These are phyloP conservation scores for Megalops cyprinoides DNA, from an alignment of 2,797 vertebrate genomes.

Conservation along the genomic window DNA sequence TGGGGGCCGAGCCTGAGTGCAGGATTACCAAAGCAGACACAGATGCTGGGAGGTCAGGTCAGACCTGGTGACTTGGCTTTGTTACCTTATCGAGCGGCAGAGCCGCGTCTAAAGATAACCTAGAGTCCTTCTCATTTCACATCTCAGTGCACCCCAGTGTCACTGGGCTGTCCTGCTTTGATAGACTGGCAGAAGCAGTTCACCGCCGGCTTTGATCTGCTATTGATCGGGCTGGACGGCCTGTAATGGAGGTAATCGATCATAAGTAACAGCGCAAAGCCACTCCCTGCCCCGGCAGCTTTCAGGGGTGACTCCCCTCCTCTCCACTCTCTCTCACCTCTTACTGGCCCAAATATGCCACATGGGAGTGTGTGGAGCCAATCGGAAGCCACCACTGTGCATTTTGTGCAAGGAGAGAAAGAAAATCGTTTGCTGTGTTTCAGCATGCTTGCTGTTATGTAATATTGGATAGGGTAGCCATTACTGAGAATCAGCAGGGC, in stretches of 20 bases:
- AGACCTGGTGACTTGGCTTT: not conserved
- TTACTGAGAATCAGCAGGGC: not conserved
- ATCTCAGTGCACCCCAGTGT: slow-evolving; percentile 34
- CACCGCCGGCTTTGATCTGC: slow-evolving; percentile 67
- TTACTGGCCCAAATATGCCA: not conserved
- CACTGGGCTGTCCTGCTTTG: slow-evolving; percentile 20
- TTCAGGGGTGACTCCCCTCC: not conserved
- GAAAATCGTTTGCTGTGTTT: not conserved
- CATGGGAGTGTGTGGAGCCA: not conserved
- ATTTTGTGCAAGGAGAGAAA: not conserved
- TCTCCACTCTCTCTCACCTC: not conserved
- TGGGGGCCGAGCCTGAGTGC: not conserved
- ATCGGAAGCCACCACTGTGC: not conserved
- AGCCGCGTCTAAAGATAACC: slow-evolving; percentile 29
- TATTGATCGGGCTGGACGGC: slow-evolving; percentile 66
- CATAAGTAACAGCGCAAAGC: slow-evolving; percentile 44
- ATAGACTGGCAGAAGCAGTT: slow-evolving; percentile 33
- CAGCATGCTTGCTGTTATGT: not conserved
- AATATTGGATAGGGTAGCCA: not conserved
- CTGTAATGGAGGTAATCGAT: slow-evolving; percentile 66
- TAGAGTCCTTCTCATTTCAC: slow-evolving; percentile 35
- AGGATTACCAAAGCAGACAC: not conserved
- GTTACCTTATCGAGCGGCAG: slow-evolving; percentile 2
- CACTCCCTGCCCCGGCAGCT: slow-evolving; percentile 6
- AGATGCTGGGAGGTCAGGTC: not conserved